These are phyloP conservation scores for Podarcis cretensis DNA, from an alignment of 2,113 vertebrate species.

Conservation along the genomic window DNA sequence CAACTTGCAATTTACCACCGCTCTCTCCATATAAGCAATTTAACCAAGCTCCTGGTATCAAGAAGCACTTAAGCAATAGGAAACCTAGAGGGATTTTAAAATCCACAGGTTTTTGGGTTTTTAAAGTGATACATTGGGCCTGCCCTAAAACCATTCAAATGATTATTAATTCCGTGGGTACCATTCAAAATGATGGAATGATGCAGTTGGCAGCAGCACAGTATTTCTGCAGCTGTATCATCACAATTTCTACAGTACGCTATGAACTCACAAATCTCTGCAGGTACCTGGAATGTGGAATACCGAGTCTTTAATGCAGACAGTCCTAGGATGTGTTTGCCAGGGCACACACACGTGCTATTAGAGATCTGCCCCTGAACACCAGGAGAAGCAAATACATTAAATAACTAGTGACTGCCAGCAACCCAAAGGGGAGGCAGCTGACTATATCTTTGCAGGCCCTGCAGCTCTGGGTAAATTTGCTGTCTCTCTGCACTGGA, in stretches of 20 bases:
- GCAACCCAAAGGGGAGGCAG: not conserved
- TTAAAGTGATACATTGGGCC: constrained; percentile 36
- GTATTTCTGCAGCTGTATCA: not conserved
- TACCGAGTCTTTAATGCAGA: fast-evolving
- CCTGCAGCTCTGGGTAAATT: not conserved
- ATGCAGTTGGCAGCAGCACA: not conserved
- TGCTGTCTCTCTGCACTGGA: too few relatives aligned
- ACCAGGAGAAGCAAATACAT: not conserved
- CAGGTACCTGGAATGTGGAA: not conserved
- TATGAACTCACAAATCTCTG: not conserved
- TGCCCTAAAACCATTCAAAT: constrained; percentile 46
- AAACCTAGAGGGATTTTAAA: constrained; percentile 50
- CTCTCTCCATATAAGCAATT: constrained; percentile 58
- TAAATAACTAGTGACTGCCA: not conserved
- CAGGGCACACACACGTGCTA: not conserved
- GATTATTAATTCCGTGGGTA: constrained; percentile 26
- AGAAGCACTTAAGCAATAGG: constrained; percentile 48
- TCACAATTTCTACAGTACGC: not conserved
- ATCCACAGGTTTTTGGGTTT: not conserved
- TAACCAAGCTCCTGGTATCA: constrained; percentile 48
- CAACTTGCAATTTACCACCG: constrained; percentile 49
- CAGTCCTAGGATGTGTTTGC: not conserved
- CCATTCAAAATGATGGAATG: not conserved
- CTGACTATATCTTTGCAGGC: too few relatives aligned
- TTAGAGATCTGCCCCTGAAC: not conserved